Base-by-base conservation (phyloP, 2,888 invertebrate species). In the Dicycla oo region DNA sequence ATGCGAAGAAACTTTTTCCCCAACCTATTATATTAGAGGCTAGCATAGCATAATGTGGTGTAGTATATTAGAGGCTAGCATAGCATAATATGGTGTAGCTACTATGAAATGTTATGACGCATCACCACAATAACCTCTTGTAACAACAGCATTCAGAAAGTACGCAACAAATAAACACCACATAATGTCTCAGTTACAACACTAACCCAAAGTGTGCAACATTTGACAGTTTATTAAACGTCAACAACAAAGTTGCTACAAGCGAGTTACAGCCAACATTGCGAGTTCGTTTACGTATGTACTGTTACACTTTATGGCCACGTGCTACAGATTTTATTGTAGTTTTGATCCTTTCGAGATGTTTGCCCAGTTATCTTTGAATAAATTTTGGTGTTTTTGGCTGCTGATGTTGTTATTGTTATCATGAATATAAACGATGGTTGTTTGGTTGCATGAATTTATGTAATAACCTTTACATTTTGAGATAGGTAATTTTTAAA, bases 191-290 rank as follows among this genome's bases (percentile, higher is more conserved):
- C 47, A 43, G 49, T 60, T 43, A 67, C 65, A 69, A 49, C 57
- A 45, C 57, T 57, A 53, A 49, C 54, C 26, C 54, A 26, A 58
- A 51, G 57, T 56, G 51, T n/a, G 38, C 40, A 63, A 61, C 81
- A 79, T 79, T 82, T 79, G 72, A 82, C 79, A 75, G 71, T 79
- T 75, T 82, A 73, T 75, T 66, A 80, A 70, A 81, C 60, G 64
- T 53, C 70, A 74, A 60, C 77, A 73, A 76, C 83, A 73, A 81
- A 84, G 79, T 83, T 76, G 53, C n/a, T 51, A 64, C 67, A 68
- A 74, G 75, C 62, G 54, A 62, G 71, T 73, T 66, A 82, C 74
- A 70, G 53, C 76, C 63, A 18, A 57, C 62, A 73, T 67, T 67
- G 61, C 0, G 57, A 81, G 67, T 80, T 62, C 73, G 73, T 81